A percentile compares a stretch with the other conserved stretches of the same genome.
Conservation (phyloP, 2,797 vertebrate species). For the Argentina silus region DNA sequence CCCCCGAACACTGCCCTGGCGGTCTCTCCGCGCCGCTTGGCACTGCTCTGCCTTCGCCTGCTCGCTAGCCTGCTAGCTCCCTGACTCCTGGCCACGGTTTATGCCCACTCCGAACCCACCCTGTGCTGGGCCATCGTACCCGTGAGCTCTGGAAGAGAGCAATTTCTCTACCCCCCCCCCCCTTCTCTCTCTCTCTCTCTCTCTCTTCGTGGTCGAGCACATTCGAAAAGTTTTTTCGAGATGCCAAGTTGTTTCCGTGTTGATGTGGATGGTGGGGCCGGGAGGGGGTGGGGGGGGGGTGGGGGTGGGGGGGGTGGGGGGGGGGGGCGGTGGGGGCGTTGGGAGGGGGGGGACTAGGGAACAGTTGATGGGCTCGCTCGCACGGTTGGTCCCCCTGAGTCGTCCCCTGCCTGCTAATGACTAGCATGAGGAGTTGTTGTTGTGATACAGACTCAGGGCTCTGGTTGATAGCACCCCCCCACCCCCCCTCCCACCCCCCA, state of each 20-base stretch:
- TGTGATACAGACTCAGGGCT: too few species aligned
- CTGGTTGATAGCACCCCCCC: too few species aligned
- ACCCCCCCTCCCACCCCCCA: too few species aligned
- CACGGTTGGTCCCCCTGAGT: too few species aligned
- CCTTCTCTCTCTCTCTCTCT: slow-evolving; percentile 17
- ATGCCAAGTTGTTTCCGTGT: too few species aligned
- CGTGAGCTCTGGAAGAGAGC: too few species aligned
- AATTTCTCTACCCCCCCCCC: neutral
- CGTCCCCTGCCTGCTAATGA: too few species aligned
- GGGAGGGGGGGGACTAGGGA: neutral
- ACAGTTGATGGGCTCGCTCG: too few species aligned
- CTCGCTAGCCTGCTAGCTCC: neutral
- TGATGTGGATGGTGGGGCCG: slow-evolving; percentile 26
- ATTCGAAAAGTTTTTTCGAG: too few species aligned
- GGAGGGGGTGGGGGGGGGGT: slow-evolving; percentile 12
- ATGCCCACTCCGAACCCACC: too few species aligned
- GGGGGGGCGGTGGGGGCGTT: slow-evolving; percentile 25
- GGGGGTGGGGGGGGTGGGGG: slow-evolving; percentile 15
- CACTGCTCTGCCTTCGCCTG: neutral
- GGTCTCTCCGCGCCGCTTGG: neutral
- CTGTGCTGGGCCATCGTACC: too few species aligned
- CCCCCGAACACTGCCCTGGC: neutral
- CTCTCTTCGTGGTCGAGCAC: slow-evolving; percentile 36
- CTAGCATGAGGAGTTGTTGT: too few species aligned
- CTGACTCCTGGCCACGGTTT: neutral